Base-by-base conservation (phyloP, 2,888 invertebrate genomes). In the Pollenia amentaria region DNA sequence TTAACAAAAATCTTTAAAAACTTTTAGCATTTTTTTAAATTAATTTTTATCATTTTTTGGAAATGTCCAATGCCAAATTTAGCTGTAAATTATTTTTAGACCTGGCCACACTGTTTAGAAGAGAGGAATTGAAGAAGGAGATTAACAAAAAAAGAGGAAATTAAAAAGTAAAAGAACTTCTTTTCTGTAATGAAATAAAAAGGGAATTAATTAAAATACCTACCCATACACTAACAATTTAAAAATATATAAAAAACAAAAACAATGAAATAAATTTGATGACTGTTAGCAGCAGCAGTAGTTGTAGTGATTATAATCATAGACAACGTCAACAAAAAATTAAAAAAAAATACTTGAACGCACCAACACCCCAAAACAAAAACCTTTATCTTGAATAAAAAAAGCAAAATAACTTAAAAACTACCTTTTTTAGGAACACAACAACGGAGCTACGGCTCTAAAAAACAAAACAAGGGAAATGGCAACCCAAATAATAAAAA, bases 351-450 rank as follows among this genome's bases (percentile, higher is more conserved):
- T 40, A 62, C 3, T 55, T 40, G 14, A 64, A 75, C 53, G 51
- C 42, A 81, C 80, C 85, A 85, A 85, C 81, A 81, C 81, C 79
- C 85, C 62, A 72, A 62, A 84, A 79, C 75, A 75, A 55, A 69
- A 65, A 80, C 73, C 51, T 84, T 84, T 75, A 67, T 75, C 40
- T 16, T 67, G 7, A 44, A 38, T 44, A 60, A 7, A 77, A 67
- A 40, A 73, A 10, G 38, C 38, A 79, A 69, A 21, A 38, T 48
- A 69, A 79, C 29, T 40, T 46, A 57, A 51, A 67, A 72, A 67
- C 72, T 60, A 77, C 12, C 67, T 77, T 84, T 72, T 60, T 72
- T 85, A 77, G 57, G 72, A 77, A 46, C 16, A 42, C 29, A 51
- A 70, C 8, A 60, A 11, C 9, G 12, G 12, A 44, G 29, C 14